Conservation (phyloP, 2,888 invertebrate species). For the Parnassius smintheus region DNA sequence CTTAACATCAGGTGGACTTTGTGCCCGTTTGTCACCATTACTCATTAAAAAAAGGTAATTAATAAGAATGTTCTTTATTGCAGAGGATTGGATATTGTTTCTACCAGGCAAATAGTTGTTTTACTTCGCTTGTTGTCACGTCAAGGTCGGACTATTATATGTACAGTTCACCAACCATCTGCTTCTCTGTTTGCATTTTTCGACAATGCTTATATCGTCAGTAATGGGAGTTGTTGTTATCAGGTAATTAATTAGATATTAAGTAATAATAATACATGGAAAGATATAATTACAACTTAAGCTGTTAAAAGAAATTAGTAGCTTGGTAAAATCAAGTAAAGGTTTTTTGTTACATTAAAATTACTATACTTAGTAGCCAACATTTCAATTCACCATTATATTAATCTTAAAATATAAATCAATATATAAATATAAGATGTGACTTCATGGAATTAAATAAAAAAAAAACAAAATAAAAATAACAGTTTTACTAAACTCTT, state of each 20-base stretch:
- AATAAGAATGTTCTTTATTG: constrained; percentile 29
- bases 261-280: too few relatives aligned
- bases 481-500: background rate
- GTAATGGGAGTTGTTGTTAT: constrained; percentile 70
- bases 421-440: too few relatives aligned
- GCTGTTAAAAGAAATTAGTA: too few relatives aligned
- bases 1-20: too few relatives aligned
- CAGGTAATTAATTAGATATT: constrained; percentile 51
- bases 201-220: constrained; percentile 84
- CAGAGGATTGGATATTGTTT: constrained; percentile 87
- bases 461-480: background rate
- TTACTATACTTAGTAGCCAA: too few relatives aligned
- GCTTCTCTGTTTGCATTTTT: constrained; percentile 87
- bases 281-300: too few relatives aligned
- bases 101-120: constrained; percentile 85
- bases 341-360: too few relatives aligned
- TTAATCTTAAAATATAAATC: too few relatives aligned
- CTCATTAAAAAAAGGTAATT: background rate
- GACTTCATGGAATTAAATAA: background rate
- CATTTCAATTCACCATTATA: too few relatives aligned
- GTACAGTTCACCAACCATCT: constrained; percentile 90
- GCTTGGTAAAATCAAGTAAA: background rate
- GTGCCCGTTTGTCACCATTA: too few relatives aligned
- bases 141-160: constrained; percentile 87
- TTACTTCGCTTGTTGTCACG: constrained; percentile 84